Percentiles rank a stretch among this genome's conserved stretches.
Evolutionary conservation across 2,888 invertebrate species (phyloP).

Genomic region (Camptogramma bilineatum): DNA sequence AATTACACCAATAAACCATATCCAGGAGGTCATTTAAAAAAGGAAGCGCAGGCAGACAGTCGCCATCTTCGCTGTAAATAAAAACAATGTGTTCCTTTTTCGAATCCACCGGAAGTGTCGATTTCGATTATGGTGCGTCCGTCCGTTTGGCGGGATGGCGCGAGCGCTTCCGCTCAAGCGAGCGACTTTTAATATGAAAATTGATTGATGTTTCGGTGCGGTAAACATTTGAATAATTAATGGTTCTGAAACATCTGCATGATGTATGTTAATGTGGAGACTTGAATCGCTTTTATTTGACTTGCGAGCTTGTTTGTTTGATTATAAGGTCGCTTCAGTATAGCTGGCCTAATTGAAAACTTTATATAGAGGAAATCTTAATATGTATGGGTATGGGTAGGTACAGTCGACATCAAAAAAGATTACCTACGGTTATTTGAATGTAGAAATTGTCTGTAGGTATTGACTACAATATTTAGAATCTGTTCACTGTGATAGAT

Average conservation of each 20-base stretch:
- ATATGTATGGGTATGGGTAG: too few species aligned
- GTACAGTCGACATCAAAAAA: background rate
- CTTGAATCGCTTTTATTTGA: background rate
- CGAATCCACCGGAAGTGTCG: slow-evolving; percentile 64
- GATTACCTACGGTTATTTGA: too few species aligned
- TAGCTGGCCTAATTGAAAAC: background rate
- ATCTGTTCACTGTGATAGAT: too few species aligned
- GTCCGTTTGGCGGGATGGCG: slow-evolving; percentile 61
- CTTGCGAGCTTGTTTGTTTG: background rate
- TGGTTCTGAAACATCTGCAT: slow-evolving; percentile 12
- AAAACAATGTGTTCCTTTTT: slow-evolving; percentile 62
- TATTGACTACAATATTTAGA: too few species aligned
- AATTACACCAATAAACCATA: slow-evolving; percentile 6
- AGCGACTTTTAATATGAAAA: slow-evolving; percentile 41
- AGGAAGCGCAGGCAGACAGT: slow-evolving; percentile 17
- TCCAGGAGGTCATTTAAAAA: slow-evolving; percentile 20
- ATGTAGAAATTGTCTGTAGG: too few species aligned
- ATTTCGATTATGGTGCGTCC: slow-evolving; percentile 67
- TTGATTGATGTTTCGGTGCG: slow-evolving; percentile 32
- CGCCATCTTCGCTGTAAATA: slow-evolving; percentile 35
- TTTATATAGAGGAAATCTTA: too few species aligned
- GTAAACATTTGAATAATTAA: slow-evolving; percentile 38
- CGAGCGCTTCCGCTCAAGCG: slow-evolving; percentile 55
- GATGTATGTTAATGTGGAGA: background rate
- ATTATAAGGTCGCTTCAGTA: background rate